Base-by-base conservation (phyloP, 2,888 invertebrate genomes). In the Nephrotoma flavescens region DNA sequence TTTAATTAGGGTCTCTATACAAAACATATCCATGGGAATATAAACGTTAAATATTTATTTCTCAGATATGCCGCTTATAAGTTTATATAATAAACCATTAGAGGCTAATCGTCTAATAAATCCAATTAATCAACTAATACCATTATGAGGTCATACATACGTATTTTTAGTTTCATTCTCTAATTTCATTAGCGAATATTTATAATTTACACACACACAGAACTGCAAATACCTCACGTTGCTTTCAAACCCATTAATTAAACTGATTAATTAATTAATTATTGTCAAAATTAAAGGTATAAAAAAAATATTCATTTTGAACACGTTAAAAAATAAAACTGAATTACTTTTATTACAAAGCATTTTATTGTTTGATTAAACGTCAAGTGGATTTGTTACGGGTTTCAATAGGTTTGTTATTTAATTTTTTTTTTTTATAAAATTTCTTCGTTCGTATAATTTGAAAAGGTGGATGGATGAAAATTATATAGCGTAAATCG, bases 361-460 rank as follows among this genome's bases (percentile, higher is more conserved):
- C 84, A 84, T n/a, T 84, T 84, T 84, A 84, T 84, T 84, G 84
- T 84, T 84, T 84, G 84, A 84, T 84, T 84, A 84, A 84, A 84
- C 42, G 84, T 84, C 84, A 84, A 42, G 41, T 84, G 84, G 42
- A 84, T 84, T 84, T 84, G 84, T 84, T 84, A 84, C 84, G 84
- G 84, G 41, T 84, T 84, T 84, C 84, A 71, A 52, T 52, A 52
- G 52, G 52, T 52, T 52, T 52, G 52, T 71, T 57, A 57, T 57
- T 52, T 15, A 52, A 52, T n/a, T 52, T 52, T 57, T 57, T 57
- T 57, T 57, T 15, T 52, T 52, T 19, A 31, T 71, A 3, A 31
- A 31, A 31, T 71, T 31, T 71, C 15, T 52, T 52, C 15, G 52
- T 15, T 52, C 9, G 71, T 31, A 19, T 19, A 71, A 31, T 31